A percentile compares a stretch with the other conserved stretches of the same genome.
phyloP scores from a whole-genome alignment of 2,113 vertebrate species.

The Machaerirhynchus nigripectus region DNA sequence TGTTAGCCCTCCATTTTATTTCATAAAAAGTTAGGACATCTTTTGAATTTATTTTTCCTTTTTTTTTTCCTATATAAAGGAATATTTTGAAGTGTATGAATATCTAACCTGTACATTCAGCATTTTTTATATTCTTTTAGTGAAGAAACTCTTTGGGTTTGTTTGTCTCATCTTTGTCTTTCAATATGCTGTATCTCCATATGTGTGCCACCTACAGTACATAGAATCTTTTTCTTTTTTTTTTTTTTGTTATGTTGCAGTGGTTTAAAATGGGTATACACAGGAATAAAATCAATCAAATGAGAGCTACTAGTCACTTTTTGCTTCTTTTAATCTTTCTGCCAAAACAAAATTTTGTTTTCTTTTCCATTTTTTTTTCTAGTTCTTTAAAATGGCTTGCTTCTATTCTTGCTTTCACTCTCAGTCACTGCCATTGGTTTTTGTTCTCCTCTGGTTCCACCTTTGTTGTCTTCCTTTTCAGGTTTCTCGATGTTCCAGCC shows the following conservation, averaged over 20 bases:
- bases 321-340: not conserved
- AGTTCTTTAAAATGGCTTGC: not conserved
- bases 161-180: not conserved
- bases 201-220: not conserved
- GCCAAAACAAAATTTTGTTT: not conserved
- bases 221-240: not conserved
- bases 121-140: not conserved
- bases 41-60: not conserved
- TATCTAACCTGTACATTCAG: not conserved
- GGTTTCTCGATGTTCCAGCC: not conserved
- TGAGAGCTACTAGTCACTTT: not conserved
- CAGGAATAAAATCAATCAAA: not conserved
- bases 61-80: not conserved
- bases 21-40: not conserved
- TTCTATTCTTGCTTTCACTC: not conserved
- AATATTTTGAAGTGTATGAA: not conserved
- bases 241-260: not conserved
- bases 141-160: fast-evolving
- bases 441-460: not conserved
- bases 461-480: not conserved
- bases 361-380: not conserved
- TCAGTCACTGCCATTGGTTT: not conserved
- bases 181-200: not conserved
- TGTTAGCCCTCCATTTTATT: not conserved
- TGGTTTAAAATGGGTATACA: not conserved